Base-by-base conservation (phyloP, 2,888 invertebrate genomes). In the Apodemia zela region DNA sequence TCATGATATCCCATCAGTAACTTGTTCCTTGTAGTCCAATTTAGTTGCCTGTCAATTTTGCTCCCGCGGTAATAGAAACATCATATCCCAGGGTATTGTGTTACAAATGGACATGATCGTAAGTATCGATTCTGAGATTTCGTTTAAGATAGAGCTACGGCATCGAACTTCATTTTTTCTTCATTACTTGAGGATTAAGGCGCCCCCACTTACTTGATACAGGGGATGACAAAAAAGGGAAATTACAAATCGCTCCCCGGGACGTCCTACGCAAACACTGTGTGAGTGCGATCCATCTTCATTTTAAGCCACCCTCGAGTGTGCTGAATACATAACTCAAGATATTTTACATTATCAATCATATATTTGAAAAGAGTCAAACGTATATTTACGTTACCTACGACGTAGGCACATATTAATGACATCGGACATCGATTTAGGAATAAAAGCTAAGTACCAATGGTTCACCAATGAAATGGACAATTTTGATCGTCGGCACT, bases 241-340 rank as follows among this genome's bases (percentile, higher is more conserved):
- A 68, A 69, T 68, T 63, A 66, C 66, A 64, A 63, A 67, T 65
- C 65, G 59, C 58, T 65, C 62, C 54, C 54, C 25, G 62, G 59
- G 66, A 65, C 49, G 65, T 65, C 71, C 69, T 69, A 69, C 65
- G 68, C 67, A 68, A 71, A 71, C 70, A 68, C 60, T 54, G 61
- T 60, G n/a, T 61, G 61, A 63, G 61, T 54, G 63, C 65, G 63
- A 68, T 68, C 62, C 67, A 66, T 70, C 67, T 70, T 68, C 67
- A 69, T 69, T 66, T 69, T 54, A 49, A 60, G 57, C 59, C 42
- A 60, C 45, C 45, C 63, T 60, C 58, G 66, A 61, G 63, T 63
- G 59, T 67, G 61, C 65, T 63, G 69, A 67, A 69, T 70, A 67
- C 63, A 67, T 68, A 67, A 65, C 54, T 54, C 54, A 25, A 15